Percentiles rank a stretch among this genome's conserved stretches.
Evolutionary conservation across 1,140 invertebrate genomes (phyloP).

Genomic region (Micrasema longulum): DNA sequence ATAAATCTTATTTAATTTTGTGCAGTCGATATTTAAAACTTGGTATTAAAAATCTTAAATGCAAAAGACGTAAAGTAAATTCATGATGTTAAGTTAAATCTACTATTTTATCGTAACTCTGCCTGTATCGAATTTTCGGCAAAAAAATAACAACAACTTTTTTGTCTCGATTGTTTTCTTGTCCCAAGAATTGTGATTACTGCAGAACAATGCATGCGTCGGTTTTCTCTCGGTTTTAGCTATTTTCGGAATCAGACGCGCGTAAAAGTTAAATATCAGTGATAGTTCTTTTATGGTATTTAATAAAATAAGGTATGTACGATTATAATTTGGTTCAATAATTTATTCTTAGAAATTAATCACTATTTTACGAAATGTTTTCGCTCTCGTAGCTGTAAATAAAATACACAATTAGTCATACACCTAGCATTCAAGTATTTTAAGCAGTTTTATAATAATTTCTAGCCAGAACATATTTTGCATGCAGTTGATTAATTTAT

Average conservation of each 20-base stretch:
- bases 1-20: conserved; percentile 24
- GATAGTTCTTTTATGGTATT: background rate
- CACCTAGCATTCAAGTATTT: too few relatives aligned
- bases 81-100: background rate
- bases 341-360: conserved; percentile 23
- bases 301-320: conserved; percentile 4
- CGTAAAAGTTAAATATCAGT: background rate
- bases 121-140: background rate
- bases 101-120: background rate
- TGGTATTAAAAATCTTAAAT: too few relatives aligned
- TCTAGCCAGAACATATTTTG: too few relatives aligned
- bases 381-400: too few relatives aligned
- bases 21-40: too few relatives aligned
- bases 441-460: too few relatives aligned
- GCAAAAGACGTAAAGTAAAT: background rate
- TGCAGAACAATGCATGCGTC: conserved; percentile 15
- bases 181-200: background rate
- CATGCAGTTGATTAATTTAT: too few relatives aligned
- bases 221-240: conserved; percentile 14
- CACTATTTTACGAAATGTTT: conserved; percentile 2
- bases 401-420: too few relatives aligned
- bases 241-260: background rate
- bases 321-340: background rate
- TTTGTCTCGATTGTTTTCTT: conserved; percentile 21
- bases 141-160: conserved; percentile 27